Evolutionary conservation across 2,797 vertebrate genomes (phyloP).

Genomic region (Mus minutoides): DNA sequence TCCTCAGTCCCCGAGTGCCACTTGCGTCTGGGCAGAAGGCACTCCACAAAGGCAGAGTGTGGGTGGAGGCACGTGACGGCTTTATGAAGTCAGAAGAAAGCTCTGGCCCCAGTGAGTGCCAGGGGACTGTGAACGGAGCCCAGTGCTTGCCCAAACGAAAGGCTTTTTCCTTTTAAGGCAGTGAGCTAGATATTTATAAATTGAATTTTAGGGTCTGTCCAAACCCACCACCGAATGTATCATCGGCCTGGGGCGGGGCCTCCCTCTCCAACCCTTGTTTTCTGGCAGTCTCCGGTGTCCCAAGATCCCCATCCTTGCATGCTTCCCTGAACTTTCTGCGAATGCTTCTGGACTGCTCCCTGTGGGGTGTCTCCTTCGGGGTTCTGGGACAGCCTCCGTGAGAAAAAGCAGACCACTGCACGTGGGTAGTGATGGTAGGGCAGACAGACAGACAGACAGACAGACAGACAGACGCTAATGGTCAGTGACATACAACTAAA

Average conservation of each 20-base stretch:
- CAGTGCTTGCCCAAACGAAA: constrained; percentile 34
- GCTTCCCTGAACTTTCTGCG: not conserved
- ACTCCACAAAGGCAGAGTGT: not conserved
- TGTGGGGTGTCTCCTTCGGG: not conserved
- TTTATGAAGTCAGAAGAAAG: constrained; percentile 61
- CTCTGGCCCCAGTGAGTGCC: not conserved
- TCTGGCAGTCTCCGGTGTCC: not conserved
- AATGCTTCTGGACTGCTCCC: not conserved
- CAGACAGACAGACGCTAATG: too few relatives aligned
- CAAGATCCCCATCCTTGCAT: not conserved
- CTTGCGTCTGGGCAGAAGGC: not conserved
- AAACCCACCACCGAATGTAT: constrained; percentile 14
- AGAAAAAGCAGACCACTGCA: constrained; percentile 10
- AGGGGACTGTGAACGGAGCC: not conserved
- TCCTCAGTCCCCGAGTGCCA: not conserved
- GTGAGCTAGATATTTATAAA: constrained; percentile 50
- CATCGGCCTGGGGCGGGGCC: not conserved
- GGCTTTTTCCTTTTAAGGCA: constrained; percentile 73
- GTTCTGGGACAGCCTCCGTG: not conserved
- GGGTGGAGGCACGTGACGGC: not conserved
- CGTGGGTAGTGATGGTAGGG: not conserved
- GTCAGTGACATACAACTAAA: not conserved
- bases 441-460: not conserved
- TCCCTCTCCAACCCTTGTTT: not conserved
- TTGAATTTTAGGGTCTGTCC: constrained; percentile 67